These are phyloP conservation scores for Montipora cactus DNA, from an alignment of 64 coral and sea anemone genomes.

Conservation along the genomic window DNA sequence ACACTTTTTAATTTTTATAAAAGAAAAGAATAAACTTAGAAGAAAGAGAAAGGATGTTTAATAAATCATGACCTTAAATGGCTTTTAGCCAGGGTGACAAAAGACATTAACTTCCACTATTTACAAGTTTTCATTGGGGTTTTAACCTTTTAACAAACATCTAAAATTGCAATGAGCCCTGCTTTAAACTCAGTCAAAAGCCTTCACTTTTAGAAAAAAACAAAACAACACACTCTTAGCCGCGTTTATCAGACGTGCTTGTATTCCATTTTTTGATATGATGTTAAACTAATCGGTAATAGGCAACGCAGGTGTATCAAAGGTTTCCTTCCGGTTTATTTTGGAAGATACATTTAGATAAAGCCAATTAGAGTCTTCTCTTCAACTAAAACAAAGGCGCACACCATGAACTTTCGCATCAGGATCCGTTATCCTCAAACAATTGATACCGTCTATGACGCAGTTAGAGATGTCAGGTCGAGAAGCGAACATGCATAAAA, in stretches of 20 bases:
- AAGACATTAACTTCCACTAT: neutral
- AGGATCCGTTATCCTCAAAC: neutral
- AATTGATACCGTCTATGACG: neutral
- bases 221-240: neutral
- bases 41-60: neutral
- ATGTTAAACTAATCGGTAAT: neutral
- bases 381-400: neutral
- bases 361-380: neutral
- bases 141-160: neutral
- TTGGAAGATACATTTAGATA: neutral
- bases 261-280: neutral
- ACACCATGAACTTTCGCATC: neutral
- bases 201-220: neutral
- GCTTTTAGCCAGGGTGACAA: neutral
- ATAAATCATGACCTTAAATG: neutral
- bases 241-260: neutral
- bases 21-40: conserved; percentile 3
- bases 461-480: neutral
- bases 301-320: neutral
- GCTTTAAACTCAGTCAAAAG: no score
- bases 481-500: neutral
- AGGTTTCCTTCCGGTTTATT: neutral
- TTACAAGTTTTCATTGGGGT: neutral
- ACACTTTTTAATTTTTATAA: neutral
- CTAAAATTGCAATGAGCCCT: neutral